Evolutionary conservation across 2,888 invertebrate genomes (phyloP).

Genomic region (Gonocerus acuteangulatus): DNA sequence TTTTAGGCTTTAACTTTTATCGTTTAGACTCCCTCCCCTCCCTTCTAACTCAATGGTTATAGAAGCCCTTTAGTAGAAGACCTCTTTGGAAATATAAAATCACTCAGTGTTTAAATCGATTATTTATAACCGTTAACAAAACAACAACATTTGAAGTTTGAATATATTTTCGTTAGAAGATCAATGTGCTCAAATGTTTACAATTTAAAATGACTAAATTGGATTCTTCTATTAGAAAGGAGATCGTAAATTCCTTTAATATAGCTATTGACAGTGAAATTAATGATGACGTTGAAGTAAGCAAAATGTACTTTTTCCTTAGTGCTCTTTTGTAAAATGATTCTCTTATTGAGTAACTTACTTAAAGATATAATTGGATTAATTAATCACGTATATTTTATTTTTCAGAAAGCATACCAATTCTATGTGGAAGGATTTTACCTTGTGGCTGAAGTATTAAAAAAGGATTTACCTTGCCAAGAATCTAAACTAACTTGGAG

Average conservation of each 20-base stretch:
- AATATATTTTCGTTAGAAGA: too few relatives aligned
- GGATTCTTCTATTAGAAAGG: conserved; percentile 28
- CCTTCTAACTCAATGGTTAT: too few relatives aligned
- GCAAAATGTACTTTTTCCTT: not conserved
- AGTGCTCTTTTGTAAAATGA: too few relatives aligned
- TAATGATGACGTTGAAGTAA: conserved; percentile 26
- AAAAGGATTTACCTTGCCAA: conserved; percentile 17
- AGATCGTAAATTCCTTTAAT: conserved; percentile 29
- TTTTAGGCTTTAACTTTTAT: too few relatives aligned
- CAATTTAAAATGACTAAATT: conserved; percentile 19
- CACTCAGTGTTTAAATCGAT: too few relatives aligned
- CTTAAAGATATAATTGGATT: not conserved
- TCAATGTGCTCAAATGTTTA: not conserved
- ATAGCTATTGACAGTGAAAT: conserved; percentile 33
- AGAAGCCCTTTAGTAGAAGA: too few relatives aligned
- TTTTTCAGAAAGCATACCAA: conserved; percentile 31
- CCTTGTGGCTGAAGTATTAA: conserved; percentile 29
- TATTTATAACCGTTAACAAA: too few relatives aligned
- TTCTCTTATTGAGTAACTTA: too few relatives aligned
- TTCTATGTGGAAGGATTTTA: conserved; percentile 32
- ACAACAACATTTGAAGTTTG: too few relatives aligned
- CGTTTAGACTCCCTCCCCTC: too few relatives aligned
- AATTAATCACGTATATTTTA: too few relatives aligned
- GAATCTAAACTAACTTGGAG: conserved; percentile 15
- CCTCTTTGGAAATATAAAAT: too few relatives aligned